Base-by-base conservation (phyloP, 92 coral and sea anemone genomes). In the Paramuricea clavata region DNA sequence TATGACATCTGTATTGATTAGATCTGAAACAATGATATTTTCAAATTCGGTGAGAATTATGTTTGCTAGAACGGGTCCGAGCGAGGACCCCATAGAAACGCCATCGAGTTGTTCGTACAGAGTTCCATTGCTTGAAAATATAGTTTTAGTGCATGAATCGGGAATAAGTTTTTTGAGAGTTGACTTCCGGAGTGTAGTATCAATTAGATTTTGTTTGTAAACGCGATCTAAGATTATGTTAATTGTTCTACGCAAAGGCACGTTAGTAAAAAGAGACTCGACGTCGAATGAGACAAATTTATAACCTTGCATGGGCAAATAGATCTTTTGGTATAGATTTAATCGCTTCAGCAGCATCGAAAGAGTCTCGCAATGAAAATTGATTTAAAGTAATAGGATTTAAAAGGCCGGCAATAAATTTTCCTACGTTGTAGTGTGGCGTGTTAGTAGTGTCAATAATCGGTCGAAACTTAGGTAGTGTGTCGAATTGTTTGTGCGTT, bases 401-500 rank as follows among this genome's bases (percentile, higher is more conserved):
- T 16, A 83, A 5, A 2, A 83, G 49, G 17, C 49, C 65, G 31
- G 81, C 32, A 6, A 83, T 17, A 50, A 83, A 72, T 83, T 83
- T 49, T 43, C 88, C 88, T 25, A 83, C 82, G 17, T 72, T 72
- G 43, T 62, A 69, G 56, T 83, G 73, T 12, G 69, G 81, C 33
- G 87, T 83, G 65, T 23, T 69, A 1, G 87, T 83, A 10, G 81
- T 83, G 22, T 83, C 81, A 16, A 65, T 83, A 65, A 69, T 71
- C 6, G 75, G 74, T 12, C 83, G 74, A 49, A 74, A 85, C 60
- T 85, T 54, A 12, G 83, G 89, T 4, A 85, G 49, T 15, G 77
- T 49, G 2, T 21, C 17, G 42, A 16, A 85, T 25, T 41, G 26
- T 62, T 85, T 85, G 60, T 74, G 89, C 27, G 72, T 85, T 76